These are phyloP conservation scores for Dimorphilus gyrociliatus DNA, from an alignment of 2,888 invertebrate species.

Conservation along the genomic window DNA sequence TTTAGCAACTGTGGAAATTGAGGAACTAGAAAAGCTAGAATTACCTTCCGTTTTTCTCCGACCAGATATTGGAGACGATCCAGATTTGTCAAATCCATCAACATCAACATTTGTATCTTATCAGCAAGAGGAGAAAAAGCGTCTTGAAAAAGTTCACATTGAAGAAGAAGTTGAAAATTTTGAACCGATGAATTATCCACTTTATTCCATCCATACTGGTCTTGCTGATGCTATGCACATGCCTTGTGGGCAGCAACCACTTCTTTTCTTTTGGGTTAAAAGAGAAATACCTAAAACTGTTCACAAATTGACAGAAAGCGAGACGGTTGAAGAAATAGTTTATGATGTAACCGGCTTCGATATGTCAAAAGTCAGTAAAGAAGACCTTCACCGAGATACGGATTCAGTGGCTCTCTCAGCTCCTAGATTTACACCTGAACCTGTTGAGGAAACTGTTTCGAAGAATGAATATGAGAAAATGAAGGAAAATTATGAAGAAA, in stretches of 20 bases:
- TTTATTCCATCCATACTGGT: constrained; percentile 18
- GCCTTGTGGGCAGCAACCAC: constrained; percentile 23
- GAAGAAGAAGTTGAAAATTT: background rate
- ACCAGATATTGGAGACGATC: constrained; percentile 13
- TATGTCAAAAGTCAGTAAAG: constrained; percentile 21
- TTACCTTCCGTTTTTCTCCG: constrained; percentile 17
- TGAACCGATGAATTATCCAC: constrained; percentile 19
- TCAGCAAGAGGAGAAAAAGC: too few species aligned
- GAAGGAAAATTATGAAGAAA: constrained; percentile 19
- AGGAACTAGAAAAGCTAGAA: constrained; percentile 20
- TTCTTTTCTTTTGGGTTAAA: constrained; percentile 26
- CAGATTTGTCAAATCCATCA: constrained; percentile 1
- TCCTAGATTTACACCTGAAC: constrained; percentile 18
- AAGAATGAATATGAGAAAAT: constrained; percentile 22
- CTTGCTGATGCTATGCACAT: constrained; percentile 17
- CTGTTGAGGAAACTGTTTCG: constrained; percentile 20
- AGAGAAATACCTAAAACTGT: constrained; percentile 14
- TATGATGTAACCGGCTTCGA: constrained; percentile 31
- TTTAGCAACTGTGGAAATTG: constrained; percentile 29
- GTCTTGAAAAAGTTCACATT: too few species aligned
- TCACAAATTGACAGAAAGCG: constrained; percentile 25
- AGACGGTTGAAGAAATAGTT: constrained; percentile 23
- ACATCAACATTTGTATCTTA: too few species aligned
- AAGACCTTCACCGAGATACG: constrained; percentile 25
- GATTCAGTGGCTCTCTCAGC: constrained; percentile 20